Conservation (phyloP, 2,888 invertebrate species). For the Ophion ventricosus region DNA sequence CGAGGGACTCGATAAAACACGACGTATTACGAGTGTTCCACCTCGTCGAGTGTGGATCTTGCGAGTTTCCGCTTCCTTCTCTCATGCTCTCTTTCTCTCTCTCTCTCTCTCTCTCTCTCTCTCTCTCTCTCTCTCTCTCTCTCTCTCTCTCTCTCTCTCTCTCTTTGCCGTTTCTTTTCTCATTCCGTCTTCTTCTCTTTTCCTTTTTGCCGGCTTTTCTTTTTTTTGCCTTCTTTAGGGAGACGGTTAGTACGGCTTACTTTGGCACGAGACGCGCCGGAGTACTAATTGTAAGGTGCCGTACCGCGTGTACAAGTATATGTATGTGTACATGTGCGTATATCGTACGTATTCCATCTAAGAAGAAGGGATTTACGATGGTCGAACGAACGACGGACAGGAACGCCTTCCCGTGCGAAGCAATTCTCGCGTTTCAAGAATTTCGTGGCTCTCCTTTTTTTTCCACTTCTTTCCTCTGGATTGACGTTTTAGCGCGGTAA, state of each 20-base stretch:
- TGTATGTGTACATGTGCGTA: constrained; percentile 17
- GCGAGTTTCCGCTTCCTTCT: constrained; percentile 59
- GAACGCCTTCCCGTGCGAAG: constrained; percentile 56
- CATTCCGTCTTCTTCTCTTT: constrained; percentile 35
- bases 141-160: constrained; percentile 15
- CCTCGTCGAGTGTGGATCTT: constrained; percentile 58
- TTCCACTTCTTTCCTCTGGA: constrained; percentile 16
- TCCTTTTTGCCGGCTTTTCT: background rate
- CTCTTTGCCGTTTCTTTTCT: constrained; percentile 18
- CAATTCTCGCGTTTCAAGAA: constrained; percentile 55
- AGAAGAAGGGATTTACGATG: constrained; percentile 64
- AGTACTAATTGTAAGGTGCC: constrained; percentile 66
- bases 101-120: constrained; percentile 20
- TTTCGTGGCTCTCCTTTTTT: constrained; percentile 36
- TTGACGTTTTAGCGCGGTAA: constrained; percentile 36
- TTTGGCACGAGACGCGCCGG: constrained; percentile 63
- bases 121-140: background rate
- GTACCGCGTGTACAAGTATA: constrained; percentile 22
- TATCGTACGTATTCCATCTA: constrained; percentile 24
- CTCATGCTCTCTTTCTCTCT: constrained; percentile 12
- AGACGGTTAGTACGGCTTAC: constrained; percentile 54
- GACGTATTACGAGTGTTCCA: constrained; percentile 66
- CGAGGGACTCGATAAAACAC: constrained; percentile 61
- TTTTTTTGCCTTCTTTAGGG: constrained; percentile 40
- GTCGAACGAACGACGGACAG: constrained; percentile 52